Evolutionary conservation across 2,113 vertebrate species (phyloP).

Genomic region (Artemisiospiza belli): DNA sequence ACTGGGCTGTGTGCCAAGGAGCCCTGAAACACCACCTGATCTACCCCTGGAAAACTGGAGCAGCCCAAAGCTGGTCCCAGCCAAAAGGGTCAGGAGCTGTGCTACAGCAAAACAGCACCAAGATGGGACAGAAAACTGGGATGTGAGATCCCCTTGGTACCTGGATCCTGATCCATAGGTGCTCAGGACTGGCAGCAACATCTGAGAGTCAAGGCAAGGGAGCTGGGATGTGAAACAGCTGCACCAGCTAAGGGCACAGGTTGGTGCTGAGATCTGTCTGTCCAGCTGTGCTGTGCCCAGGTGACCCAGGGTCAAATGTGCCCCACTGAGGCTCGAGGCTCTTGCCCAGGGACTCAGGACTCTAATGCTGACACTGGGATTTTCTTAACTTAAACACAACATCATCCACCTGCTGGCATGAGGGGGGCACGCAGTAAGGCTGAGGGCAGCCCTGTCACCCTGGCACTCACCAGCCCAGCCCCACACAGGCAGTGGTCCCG

Average conservation of each 20-base stretch:
- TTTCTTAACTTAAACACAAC: neutral
- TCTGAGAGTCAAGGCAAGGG: accelerated
- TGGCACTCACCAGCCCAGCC: neutral
- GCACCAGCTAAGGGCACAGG: neutral
- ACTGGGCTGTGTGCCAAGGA: neutral
- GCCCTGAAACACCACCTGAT: accelerated
- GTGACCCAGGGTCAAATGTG: accelerated
- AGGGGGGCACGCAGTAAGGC: accelerated
- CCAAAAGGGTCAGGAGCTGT: neutral
- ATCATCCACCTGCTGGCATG: accelerated
- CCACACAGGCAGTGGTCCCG: neutral
- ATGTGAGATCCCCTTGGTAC: neutral
- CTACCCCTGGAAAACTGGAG: neutral
- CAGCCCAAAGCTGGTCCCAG: neutral
- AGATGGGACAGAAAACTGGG: neutral
- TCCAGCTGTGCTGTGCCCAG: too few species aligned
- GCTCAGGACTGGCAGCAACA: neutral
- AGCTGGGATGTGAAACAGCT: neutral
- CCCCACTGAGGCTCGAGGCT: accelerated
- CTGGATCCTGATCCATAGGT: neutral
- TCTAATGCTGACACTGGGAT: accelerated
- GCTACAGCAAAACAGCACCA: neutral
- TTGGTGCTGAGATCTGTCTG: neutral
- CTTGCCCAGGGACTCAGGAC: neutral
- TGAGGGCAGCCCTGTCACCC: neutral